phyloP scores from a whole-genome alignment of 1,140 invertebrate species.

The Drosophila novamexicana region DNA sequence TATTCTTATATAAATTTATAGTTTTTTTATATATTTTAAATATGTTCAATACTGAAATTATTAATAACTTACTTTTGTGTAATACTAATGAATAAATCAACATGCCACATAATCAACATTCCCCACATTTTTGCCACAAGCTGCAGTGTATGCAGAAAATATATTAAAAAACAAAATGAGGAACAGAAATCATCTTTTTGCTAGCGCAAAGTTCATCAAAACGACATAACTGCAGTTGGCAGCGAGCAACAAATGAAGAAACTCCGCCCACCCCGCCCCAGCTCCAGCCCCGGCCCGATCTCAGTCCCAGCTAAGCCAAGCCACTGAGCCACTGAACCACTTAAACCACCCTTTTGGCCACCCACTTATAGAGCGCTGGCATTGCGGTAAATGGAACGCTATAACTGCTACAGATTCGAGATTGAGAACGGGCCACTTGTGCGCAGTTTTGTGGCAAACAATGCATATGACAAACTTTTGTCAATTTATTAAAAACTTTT shows the following conservation, averaged over 20 bases:
- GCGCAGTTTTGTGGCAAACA: slow-evolving; percentile 59
- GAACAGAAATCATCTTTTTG: slow-evolving; percentile 19
- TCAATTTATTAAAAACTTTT: slow-evolving; percentile 79
- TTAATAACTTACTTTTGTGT: no score
- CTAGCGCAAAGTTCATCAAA: slow-evolving; percentile 69
- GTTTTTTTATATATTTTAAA: no score
- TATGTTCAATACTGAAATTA: no score
- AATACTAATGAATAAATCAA: no score
- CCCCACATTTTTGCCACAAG: not conserved
- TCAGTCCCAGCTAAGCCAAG: no score
- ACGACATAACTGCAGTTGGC: slow-evolving; percentile 48
- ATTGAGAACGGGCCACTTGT: slow-evolving; percentile 63
- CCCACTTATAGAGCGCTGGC: slow-evolving; percentile 34
- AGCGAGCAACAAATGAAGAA: slow-evolving; percentile 31
- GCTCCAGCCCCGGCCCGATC: no score
- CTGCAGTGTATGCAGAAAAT: slow-evolving; percentile 32
- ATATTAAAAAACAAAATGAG: slow-evolving; percentile 19
- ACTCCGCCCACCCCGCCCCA: not conserved
- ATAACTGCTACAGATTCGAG: slow-evolving; percentile 18
- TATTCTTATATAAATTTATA: no score
- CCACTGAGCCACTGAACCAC: not conserved
- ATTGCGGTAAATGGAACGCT: slow-evolving; percentile 54
- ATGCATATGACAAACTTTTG: slow-evolving; percentile 83
- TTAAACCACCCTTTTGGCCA: slow-evolving; percentile 25
- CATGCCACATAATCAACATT: no score